These are phyloP conservation scores for Drosophila bunnanda DNA, from an alignment of 2,888 invertebrate species.

Conservation along the genomic window DNA sequence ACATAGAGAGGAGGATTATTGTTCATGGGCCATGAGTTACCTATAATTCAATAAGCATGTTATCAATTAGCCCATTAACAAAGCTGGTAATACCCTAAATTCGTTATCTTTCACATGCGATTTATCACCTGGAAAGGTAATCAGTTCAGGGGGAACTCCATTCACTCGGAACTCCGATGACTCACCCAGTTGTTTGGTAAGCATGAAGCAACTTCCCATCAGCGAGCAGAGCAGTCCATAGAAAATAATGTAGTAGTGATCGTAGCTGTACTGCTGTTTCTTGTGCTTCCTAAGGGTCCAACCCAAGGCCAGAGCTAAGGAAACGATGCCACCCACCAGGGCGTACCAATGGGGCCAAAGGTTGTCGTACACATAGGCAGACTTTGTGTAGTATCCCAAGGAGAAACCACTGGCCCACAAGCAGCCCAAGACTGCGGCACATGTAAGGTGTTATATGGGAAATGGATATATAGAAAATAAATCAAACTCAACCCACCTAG, in stretches of 20 bases:
- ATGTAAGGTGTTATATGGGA: background rate
- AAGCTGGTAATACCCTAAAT: background rate
- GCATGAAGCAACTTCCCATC: conserved; percentile 76
- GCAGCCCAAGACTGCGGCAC: conserved; percentile 61
- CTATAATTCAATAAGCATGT: conserved; percentile 2
- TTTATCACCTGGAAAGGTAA: conserved; percentile 2
- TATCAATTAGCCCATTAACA: conserved; percentile 7
- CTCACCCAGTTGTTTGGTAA: conserved; percentile 76
- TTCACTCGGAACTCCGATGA: background rate
- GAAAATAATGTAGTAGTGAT: conserved; percentile 80
- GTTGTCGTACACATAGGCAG: conserved; percentile 74
- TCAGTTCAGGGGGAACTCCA: background rate
- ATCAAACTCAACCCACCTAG: conserved; percentile 44
- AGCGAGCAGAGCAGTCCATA: conserved; percentile 78
- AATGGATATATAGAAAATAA: background rate
- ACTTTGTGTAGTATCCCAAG: conserved; percentile 77
- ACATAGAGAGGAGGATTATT: background rate
- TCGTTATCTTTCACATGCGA: background rate
- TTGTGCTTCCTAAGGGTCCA: conserved; percentile 75
- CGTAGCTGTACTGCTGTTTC: conserved; percentile 70
- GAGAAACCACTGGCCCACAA: conserved; percentile 75
- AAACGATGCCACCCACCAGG: conserved; percentile 53
- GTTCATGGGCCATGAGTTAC: background rate
- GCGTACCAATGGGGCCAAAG: conserved; percentile 78
- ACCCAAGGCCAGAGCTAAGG: conserved; percentile 58